Conservation (phyloP, 2,113 vertebrate genomes). For the pig (Sus scrofa) region T2T-Sscrofa CM000814.6:61394501-61395000, state of each 20-base stretch:
- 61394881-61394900: not conserved
- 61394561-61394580: constrained; percentile 98
- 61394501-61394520: constrained; percentile 91
- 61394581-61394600: constrained; percentile 96
- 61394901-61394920: not conserved
- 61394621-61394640: constrained; percentile 92
- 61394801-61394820: not conserved
- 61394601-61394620: constrained; percentile 97
- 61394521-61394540: constrained; percentile 96
- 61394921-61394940: not conserved
- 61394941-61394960: not conserved
- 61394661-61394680: constrained; percentile 89
- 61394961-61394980: not conserved
- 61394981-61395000: not conserved
- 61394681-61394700: constrained; percentile 86
- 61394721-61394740: constrained; percentile 96
- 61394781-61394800: constrained; percentile 97
- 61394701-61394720: constrained; percentile 94
- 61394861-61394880: not conserved
- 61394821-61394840: not conserved
- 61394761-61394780: constrained; percentile 95
- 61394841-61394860: not conserved
- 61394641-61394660: constrained; percentile 89
- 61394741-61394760: constrained; percentile 97
- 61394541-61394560: constrained; percentile 98